A percentile compares a stretch with the other conserved stretches of the same genome.
These are phyloP conservation scores for Scaptomyza caliginosa DNA, from an alignment of 2,888 invertebrate species.

Conservation along the genomic window DNA sequence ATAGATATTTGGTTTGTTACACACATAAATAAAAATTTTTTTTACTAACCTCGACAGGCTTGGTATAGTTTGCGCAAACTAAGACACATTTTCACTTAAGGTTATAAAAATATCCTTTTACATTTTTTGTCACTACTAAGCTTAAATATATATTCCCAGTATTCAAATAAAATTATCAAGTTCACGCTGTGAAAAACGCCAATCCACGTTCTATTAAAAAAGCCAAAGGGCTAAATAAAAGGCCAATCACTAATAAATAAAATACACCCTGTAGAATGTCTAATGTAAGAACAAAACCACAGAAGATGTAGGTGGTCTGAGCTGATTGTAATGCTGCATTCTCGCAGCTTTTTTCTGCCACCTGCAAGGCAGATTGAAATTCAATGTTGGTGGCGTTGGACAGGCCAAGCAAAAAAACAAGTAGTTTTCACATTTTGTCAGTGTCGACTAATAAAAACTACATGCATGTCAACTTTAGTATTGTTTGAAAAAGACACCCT, in stretches of 20 bases:
- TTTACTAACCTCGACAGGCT: constrained; percentile 68
- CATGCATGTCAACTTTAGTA: not conserved
- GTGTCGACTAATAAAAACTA: not conserved
- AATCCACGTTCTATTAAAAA: not conserved
- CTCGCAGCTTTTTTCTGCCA: constrained; percentile 36
- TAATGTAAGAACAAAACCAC: constrained; percentile 75
- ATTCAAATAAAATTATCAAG: not conserved
- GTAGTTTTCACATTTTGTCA: constrained; percentile 2
- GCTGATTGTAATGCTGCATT: constrained; percentile 33
- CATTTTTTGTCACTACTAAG: constrained; percentile 30
- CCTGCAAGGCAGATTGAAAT: not conserved
- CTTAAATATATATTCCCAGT: not conserved
- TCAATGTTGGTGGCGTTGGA: not conserved
- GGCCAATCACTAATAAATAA: constrained; percentile 77
- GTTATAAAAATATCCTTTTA: not conserved
- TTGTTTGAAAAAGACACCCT: constrained; percentile 14
- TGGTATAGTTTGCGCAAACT: constrained; percentile 65
- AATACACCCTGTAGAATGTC: constrained; percentile 80
- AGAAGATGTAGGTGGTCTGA: constrained; percentile 60
- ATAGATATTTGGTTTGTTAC: not conserved
- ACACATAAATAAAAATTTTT: not conserved
- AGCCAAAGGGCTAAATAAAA: constrained; percentile 40
- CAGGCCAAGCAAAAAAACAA: constrained; percentile 27
- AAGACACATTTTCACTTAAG: constrained; percentile 56
- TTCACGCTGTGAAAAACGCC: constrained; percentile 1